Evolutionary conservation across 2,113 vertebrate species (phyloP), one percentile per base, ranked within the genome.

Genomic region (Thomomys bottae): DNA sequence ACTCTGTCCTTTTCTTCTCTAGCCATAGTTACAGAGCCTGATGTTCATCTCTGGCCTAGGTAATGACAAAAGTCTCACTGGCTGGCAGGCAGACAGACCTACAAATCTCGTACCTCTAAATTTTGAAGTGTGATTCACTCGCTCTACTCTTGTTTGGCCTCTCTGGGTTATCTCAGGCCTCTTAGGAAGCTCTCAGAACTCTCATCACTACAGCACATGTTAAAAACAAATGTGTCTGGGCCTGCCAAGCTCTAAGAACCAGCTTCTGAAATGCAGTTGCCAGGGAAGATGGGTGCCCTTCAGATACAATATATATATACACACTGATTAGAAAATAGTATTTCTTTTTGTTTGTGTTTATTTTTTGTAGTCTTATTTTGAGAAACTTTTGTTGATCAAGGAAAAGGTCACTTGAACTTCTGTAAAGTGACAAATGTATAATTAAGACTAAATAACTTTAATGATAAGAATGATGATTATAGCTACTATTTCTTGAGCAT

Each of bases 151-250:
- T 87, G 64, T 92, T 72, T 87, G 42, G 92, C 72, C 93, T 94
- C 93, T 96, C 68, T 95, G 77, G 88, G 88, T 96, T 96, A 96
- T 97, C 95, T 97, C 42, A 87, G 86, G 88, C 88, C 94, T 94
- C 92, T 96, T 61, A 93, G 84, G 84, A 95, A 97, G 96, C 94
- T 95, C 94, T 97, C 81, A 95, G 90, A 93, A 90, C 95, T 94
- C 96, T 97, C 92, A 93, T 81, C 93, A 96, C 93, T 71, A 82
- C 59, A 42, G 84, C 63, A 75, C 87, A 71, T 88, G 45, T 86
- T 94, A 90, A 70, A 70, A 92, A 94, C 86, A 96, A 93, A 89
- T 92, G 91, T 88, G 68, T 32, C 42, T 21, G 1, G 81, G 84
- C 84, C 88, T 95, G 94, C 93, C 95, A 97, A 90, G 90, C 92